Evolutionary conservation across 2,888 invertebrate species (phyloP).

Genomic region (Melipona bicolor): DNA sequence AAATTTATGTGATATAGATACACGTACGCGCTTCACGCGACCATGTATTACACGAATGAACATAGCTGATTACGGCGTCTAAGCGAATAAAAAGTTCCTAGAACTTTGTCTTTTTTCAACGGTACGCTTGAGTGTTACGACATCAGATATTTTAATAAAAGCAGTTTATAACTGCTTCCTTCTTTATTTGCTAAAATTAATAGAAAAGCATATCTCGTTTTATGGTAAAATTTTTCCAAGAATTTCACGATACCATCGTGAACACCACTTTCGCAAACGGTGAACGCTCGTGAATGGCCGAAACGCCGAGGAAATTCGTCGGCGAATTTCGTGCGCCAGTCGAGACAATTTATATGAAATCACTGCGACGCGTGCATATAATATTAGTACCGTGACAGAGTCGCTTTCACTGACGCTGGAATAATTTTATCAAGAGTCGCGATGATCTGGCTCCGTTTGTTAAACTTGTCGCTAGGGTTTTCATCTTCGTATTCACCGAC

Average conservation of each 20-base stretch:
- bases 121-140: not conserved
- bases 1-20: not conserved
- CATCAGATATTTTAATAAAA: not conserved
- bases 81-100: not conserved
- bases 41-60: not conserved
- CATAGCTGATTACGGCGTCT: not conserved
- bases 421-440: constrained; percentile 31
- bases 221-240: not conserved
- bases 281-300: not conserved
- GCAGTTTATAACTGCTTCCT: too few relatives aligned
- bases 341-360: constrained; percentile 31
- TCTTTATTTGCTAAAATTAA: too few relatives aligned
- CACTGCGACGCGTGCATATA: constrained; percentile 37
- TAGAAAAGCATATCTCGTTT: not conserved
- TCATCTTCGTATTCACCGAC: constrained; percentile 7
- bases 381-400: constrained; percentile 34
- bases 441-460: constrained; percentile 46
- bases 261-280: not conserved
- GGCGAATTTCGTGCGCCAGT: constrained; percentile 1
- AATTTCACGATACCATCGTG: not conserved
- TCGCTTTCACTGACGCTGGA: constrained; percentile 65
- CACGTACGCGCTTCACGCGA: not conserved
- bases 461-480: constrained; percentile 48
- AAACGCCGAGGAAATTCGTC: constrained; percentile 17
- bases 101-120: not conserved